Percentiles rank a stretch among this genome's conserved stretches.
Conservation (phyloP, 2,797 vertebrate species). For the Protonibea diacanthus region DNA sequence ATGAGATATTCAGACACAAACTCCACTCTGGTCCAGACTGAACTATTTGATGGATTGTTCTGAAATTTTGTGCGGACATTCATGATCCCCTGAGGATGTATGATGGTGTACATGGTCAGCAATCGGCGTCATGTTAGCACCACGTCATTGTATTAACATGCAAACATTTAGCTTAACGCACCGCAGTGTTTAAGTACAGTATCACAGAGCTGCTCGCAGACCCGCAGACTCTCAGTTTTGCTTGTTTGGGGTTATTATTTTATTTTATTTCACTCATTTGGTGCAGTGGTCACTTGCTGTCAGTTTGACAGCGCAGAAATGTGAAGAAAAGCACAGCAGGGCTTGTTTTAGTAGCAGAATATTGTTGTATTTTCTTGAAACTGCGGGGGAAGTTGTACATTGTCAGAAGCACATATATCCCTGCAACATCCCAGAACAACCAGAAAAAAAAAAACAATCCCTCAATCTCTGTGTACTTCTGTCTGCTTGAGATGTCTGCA, state of each 20-base stretch:
- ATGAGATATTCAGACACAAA: too few species aligned
- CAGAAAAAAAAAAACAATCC: not conserved
- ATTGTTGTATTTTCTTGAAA: conserved; percentile 15
- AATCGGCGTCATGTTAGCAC: not conserved
- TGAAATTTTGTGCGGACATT: too few species aligned
- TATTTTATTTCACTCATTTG: not conserved
- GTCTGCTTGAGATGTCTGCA: conserved; percentile 29
- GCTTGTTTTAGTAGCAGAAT: conserved; percentile 5
- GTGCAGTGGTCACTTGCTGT: conserved; percentile 20
- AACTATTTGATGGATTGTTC: too few species aligned
- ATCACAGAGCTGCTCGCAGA: not conserved
- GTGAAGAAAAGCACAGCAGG: not conserved
- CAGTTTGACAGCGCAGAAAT: conserved; percentile 21
- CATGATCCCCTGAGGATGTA: not conserved
- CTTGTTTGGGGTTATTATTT: conserved; percentile 10
- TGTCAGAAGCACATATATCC: conserved; percentile 21
- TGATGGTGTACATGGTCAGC: not conserved
- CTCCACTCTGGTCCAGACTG: too few species aligned
- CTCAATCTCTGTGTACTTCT: conserved; percentile 16
- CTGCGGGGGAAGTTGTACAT: conserved; percentile 22
- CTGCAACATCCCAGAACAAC: conserved; percentile 18
- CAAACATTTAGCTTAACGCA: too few species aligned
- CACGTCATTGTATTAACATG: too few species aligned
- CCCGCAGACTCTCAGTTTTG: not conserved
- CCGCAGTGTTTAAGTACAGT: not conserved